These are phyloP conservation scores for Aleiodes sp. DNA, from an alignment of 1,140 invertebrate species.

Conservation along the genomic window DNA sequence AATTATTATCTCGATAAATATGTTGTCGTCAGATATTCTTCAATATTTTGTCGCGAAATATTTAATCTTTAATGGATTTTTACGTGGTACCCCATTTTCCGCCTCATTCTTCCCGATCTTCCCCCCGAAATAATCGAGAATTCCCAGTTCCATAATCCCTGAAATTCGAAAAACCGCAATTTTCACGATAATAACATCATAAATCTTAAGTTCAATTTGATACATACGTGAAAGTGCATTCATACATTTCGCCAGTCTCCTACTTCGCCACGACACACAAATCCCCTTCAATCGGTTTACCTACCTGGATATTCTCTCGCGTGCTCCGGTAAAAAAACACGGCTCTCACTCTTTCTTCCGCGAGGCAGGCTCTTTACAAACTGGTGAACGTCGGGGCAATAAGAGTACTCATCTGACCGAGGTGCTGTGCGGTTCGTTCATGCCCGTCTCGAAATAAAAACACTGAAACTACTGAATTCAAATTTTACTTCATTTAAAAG, in stretches of 20 bases:
- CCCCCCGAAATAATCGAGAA: no score
- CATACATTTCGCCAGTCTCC: no score
- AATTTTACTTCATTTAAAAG: background rate
- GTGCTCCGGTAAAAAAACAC: constrained; percentile 45
- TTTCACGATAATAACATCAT: no score
- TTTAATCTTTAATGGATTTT: no score
- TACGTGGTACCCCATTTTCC: no score
- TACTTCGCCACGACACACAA: constrained; percentile 42
- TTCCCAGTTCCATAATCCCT: no score
- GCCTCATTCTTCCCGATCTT: no score
- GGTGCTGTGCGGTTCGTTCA: constrained; percentile 46
- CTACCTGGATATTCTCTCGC: constrained; percentile 38
- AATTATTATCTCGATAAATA: no score
- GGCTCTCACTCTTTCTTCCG: constrained; percentile 36
- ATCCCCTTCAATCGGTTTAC: constrained; percentile 51
- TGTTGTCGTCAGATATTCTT: no score
- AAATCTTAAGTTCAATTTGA: no score
- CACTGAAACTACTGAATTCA: background rate
- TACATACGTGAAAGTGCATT: constrained; percentile 62
- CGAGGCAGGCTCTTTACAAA: constrained; percentile 33
- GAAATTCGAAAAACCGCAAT: no score
- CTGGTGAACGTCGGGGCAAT: constrained; percentile 38
- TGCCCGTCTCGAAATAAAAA: background rate
- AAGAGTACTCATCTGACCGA: constrained; percentile 51
- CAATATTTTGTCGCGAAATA: no score